A percentile compares a stretch with the other conserved stretches of the same genome.
Evolutionary conservation across 2,888 invertebrate genomes (phyloP).

Genomic region (Diploptera punctata): DNA sequence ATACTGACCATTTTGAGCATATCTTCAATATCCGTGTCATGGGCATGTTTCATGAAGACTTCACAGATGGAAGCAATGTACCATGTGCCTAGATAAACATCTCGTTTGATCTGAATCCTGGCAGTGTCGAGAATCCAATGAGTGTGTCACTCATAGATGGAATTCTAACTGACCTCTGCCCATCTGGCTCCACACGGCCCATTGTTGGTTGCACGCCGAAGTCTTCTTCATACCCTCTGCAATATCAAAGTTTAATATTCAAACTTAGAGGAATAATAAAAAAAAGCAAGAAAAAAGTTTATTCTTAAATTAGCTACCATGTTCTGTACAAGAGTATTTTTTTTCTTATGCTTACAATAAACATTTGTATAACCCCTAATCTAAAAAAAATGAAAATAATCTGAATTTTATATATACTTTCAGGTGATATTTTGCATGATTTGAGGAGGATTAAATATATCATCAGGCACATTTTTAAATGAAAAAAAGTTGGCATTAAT

Average conservation of each 20-base stretch:
- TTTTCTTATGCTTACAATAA: too few species aligned
- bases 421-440: too few species aligned
- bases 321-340: too few species aligned
- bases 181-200: constrained; percentile 47
- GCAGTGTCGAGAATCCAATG: constrained; percentile 69
- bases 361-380: too few species aligned
- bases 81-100: constrained; percentile 68
- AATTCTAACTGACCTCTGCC: background rate
- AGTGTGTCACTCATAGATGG: constrained; percentile 62
- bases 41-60: constrained; percentile 68
- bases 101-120: constrained; percentile 66
- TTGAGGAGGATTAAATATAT: too few species aligned
- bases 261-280: background rate
- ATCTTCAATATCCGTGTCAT: constrained; percentile 67
- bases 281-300: too few species aligned
- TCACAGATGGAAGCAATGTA: constrained; percentile 72
- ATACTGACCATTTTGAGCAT: constrained; percentile 65
- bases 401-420: too few species aligned
- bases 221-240: constrained; percentile 33
- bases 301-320: too few species aligned
- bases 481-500: too few species aligned
- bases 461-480: too few species aligned
- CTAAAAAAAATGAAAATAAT: too few species aligned
- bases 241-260: background rate
- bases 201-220: constrained; percentile 27